Base-by-base conservation (phyloP, 2,888 invertebrate genomes). In the Netelia inedita region DNA sequence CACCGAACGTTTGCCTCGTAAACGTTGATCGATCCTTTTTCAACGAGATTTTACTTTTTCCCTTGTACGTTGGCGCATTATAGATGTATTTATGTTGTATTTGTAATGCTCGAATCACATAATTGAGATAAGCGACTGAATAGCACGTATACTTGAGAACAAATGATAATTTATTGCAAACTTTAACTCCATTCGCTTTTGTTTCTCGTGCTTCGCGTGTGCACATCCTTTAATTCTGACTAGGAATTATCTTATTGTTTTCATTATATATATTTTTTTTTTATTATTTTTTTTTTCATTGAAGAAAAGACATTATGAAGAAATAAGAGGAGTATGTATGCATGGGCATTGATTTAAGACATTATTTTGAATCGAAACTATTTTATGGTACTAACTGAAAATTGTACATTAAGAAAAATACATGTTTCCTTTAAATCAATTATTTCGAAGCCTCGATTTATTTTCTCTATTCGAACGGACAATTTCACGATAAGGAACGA, bases 91-190 rank as follows among this genome's bases (percentile, higher is more conserved):
- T 73, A 75, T 73, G 23, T 79, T 61, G 59, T 81, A 76, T 72
- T 79, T 80, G 81, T 43, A 66, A 85, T 65, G 85, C 79, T 83
- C 76, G 66, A 72, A 80, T 72, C 63, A 80, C 69, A 63, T 83
- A 76, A 83, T 80, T 85, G 80, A 76, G 80, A 87, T 85, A 87
- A 88, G 89, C 88, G 92, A 93, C 92, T 93, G 92, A 92, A 87
- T 91, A 92, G 90, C 88, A 87, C 90, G 89, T 90, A 90, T 87
- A 87, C 61, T 66, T 79, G 79, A 85, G 85, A 72, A 75, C 85
- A 87, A 84, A 89, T 84, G 88, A 85, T 92, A 85, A 91, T 92
- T 92, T 92, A 92, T 92, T 92, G 87, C 88, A 85, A 87, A 87
- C 82, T 79, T 83, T 80, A 72, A 82, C 76, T 82, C 80, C 74